phyloP scores from a whole-genome alignment of 2,888 invertebrate species.

The Ethmia dodecea region DNA sequence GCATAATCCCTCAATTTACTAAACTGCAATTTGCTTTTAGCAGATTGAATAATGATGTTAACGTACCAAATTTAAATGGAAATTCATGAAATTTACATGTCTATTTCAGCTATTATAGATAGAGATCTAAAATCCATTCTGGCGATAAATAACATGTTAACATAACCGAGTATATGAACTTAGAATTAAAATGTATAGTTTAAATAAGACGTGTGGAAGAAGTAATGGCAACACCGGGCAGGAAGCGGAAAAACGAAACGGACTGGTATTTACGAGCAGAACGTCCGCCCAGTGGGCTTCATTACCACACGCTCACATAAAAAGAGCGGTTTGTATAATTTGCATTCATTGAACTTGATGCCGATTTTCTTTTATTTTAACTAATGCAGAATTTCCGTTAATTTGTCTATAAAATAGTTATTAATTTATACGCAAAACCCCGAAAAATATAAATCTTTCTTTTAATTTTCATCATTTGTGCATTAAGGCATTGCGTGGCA shows the following conservation, averaged over 20 bases:
- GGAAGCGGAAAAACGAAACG: constrained; percentile 73
- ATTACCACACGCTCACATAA: constrained; percentile 47
- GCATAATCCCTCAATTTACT: constrained; percentile 39
- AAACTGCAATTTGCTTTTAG: constrained; percentile 44
- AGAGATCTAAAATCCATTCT: no score
- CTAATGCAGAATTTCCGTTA: no score
- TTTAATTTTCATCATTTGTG: no score
- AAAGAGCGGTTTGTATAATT: constrained; percentile 21
- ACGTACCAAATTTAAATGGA: background rate
- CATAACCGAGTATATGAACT: constrained; percentile 19
- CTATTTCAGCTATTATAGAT: no score
- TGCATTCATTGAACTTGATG: constrained; percentile 30
- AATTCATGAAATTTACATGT: background rate
- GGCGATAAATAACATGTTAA: constrained; percentile 6
- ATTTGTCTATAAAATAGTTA: no score
- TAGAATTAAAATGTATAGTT: constrained; percentile 55
- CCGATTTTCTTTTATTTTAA: no score
- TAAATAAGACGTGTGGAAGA: constrained; percentile 66
- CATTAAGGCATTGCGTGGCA: no score
- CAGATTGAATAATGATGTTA: constrained; percentile 20
- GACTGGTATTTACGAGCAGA: constrained; percentile 70
- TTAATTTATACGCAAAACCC: no score
- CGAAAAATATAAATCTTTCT: no score
- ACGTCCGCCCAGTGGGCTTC: constrained; percentile 63
- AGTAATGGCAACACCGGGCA: constrained; percentile 60